Conservation (phyloP, 2,113 vertebrate species). For the Ceratotherium simum region DNA sequence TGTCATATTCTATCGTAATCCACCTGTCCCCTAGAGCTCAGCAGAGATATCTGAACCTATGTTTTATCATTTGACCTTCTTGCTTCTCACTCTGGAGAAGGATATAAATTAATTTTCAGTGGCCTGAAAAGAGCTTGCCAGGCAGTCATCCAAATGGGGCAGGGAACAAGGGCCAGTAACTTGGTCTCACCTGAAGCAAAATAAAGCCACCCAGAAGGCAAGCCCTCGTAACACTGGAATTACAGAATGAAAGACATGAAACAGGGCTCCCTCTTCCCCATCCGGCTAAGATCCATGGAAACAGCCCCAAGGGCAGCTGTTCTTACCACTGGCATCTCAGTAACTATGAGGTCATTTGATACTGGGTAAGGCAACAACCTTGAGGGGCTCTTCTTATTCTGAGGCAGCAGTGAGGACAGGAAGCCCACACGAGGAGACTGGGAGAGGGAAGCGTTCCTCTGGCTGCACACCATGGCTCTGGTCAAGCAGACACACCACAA, state of each 20-base stretch:
- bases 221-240: background rate
- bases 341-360: background rate
- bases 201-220: background rate
- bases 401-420: slow-evolving; percentile 94
- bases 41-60: background rate
- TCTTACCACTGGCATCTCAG: background rate
- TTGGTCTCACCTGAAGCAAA: slow-evolving; percentile 1
- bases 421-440: slow-evolving; percentile 92
- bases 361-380: slow-evolving; percentile 80
- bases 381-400: slow-evolving; percentile 90
- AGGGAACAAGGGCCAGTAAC: background rate
- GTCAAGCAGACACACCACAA: slow-evolving; percentile 52
- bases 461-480: slow-evolving; percentile 95
- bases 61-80: background rate
- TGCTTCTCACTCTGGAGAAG: background rate
- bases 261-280: background rate
- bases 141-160: background rate
- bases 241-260: background rate
- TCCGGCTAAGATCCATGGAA: background rate
- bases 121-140: background rate
- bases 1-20: background rate
- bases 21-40: background rate
- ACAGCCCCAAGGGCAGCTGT: background rate
- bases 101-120: background rate
- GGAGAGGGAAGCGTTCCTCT: slow-evolving; percentile 88